Base-by-base conservation (phyloP, 1,140 invertebrate genomes). In the Liolophura sinensis region DNA sequence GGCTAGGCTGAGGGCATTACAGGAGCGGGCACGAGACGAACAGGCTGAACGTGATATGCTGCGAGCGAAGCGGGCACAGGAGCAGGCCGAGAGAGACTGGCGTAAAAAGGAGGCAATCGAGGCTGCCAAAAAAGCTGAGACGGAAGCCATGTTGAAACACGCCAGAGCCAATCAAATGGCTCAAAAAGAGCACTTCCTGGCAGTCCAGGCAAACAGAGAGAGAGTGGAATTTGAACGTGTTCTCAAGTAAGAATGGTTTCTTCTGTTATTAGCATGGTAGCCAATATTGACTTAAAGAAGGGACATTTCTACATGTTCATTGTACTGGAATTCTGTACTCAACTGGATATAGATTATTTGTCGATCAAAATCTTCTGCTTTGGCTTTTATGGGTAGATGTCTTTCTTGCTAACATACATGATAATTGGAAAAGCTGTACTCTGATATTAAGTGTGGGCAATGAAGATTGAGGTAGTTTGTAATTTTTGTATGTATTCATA, bases 71-170 rank as follows among this genome's bases (percentile, higher is more conserved):
- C 69, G 85, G 20, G 84, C 83, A n/a, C 75, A 81, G 65, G 85
- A 86, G 67, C 77, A 82, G 70, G 73, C 80, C 1, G 85, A 86
- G 69, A 71, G 85, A 54, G 82, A 85, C 58, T 85, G 85, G 84
- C 71, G 84, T 18, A 70, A 73, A 47, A 85, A 85, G 65, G 83
- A 86, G 68, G 79, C 79, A n/a, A 75, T 76, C 20, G 79, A 80
- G 49, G 75, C 75, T 0, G 63, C 60, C 18, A 81, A 83, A 77
- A 85, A 85, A 68, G 76, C 78, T 12, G 76, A 79, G 60, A 78
- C 71, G 22, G 81, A 85, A 61, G 77, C 68, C 11, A 78, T 78
- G 71, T 65, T 86, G 69, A 81, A 78, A 57, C 60, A 77, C n/a
- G 84, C 85, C 12, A 67, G 84, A 50, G 70, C 75, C 20, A 68